Conservation (phyloP, 2,888 invertebrate species). For the Drosophila pseudotalamancana region DNA sequence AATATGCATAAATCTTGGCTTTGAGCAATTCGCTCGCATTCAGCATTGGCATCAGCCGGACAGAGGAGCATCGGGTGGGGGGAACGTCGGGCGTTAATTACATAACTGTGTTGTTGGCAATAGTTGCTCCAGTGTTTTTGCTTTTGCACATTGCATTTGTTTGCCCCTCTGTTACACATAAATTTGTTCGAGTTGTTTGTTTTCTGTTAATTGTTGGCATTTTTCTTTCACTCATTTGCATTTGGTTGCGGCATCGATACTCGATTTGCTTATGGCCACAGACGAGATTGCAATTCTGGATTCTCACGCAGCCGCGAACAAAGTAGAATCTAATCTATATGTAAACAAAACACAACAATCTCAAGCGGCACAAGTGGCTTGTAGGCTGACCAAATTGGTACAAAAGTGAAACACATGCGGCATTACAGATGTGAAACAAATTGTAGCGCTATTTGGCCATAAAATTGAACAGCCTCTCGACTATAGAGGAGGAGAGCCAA, state of each 20-base stretch:
- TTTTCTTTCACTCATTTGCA: constrained; percentile 72
- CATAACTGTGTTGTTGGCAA: constrained; percentile 61
- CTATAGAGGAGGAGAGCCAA: constrained; percentile 38
- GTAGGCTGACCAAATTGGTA: constrained; percentile 29
- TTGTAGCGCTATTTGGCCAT: constrained; percentile 67
- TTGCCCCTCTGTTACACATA: constrained; percentile 65
- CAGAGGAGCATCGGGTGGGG: neutral
- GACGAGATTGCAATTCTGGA: constrained; percentile 37
- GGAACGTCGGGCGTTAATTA: constrained; percentile 47
- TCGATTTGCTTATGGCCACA: constrained; percentile 59
- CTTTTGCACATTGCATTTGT: constrained; percentile 43
- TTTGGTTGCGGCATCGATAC: constrained; percentile 74
- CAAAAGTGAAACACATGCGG: constrained; percentile 53
- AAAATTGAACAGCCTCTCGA: constrained; percentile 30
- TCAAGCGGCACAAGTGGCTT: constrained; percentile 4
- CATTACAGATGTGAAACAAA: constrained; percentile 43
- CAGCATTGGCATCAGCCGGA: constrained; percentile 52
- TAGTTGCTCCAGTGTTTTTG: constrained; percentile 47
- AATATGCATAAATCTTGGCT: constrained; percentile 77
- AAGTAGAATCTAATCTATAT: constrained; percentile 14
- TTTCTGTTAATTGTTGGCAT: constrained; percentile 61
- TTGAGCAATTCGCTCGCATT: constrained; percentile 66
- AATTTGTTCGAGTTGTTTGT: constrained; percentile 47
- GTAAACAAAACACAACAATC: constrained; percentile 15
- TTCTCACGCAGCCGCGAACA: constrained; percentile 52